Evolutionary conservation across 2,113 vertebrate genomes (phyloP).

Genomic region (Ovis canadensis): DNA sequence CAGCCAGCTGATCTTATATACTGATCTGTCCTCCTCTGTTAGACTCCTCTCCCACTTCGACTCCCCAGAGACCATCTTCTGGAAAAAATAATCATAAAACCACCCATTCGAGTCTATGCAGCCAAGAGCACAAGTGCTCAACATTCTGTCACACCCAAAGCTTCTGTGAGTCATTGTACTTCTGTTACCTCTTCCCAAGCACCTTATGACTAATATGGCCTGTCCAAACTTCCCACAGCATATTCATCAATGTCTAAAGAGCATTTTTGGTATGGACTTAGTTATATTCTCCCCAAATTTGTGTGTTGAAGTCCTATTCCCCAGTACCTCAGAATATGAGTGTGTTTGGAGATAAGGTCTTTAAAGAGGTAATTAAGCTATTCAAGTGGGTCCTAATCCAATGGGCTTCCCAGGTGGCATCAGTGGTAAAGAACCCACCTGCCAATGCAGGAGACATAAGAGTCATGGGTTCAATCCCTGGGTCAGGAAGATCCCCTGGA

Average conservation of each 20-base stretch:
- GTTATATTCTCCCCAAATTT: not conserved
- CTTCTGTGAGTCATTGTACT: not conserved
- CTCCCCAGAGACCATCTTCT: not conserved
- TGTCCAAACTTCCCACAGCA: not conserved
- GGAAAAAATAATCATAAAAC: not conserved
- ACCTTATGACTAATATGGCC: not conserved
- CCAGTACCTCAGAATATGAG: not conserved
- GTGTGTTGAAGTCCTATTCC: not conserved
- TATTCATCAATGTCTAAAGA: not conserved
- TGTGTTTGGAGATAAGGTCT: not conserved
- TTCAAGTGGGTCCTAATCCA: not conserved
- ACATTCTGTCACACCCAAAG: not conserved
- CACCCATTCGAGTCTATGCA: not conserved
- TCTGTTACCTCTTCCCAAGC: not conserved
- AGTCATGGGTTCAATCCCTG: not conserved
- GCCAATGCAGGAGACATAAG: not conserved
- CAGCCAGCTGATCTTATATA: not conserved
- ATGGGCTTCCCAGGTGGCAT: not conserved
- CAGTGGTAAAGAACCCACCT: not conserved
- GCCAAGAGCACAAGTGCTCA: not conserved
- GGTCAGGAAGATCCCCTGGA: not conserved
- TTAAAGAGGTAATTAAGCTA: not conserved
- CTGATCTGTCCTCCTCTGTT: not conserved
- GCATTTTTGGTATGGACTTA: not conserved
- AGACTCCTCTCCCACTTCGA: not conserved